Conservation (phyloP, 2,797 vertebrate genomes). For the Natrix natrix region DNA sequence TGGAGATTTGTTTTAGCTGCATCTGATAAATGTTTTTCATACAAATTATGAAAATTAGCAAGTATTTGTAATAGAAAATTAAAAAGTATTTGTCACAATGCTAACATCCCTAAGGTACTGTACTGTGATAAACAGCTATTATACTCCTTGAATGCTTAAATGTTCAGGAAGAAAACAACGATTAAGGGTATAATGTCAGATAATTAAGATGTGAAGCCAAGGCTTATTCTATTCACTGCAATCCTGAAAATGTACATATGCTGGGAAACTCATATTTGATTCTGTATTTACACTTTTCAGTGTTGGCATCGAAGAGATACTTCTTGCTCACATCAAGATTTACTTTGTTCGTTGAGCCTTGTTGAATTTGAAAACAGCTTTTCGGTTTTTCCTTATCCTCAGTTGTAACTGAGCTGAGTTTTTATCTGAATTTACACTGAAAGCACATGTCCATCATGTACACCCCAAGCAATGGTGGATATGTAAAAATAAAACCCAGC, state of each 20-base stretch:
- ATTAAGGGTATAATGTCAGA: background rate
- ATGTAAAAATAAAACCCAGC: background rate
- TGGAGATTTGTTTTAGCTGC: background rate
- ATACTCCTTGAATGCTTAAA: background rate
- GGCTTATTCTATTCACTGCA: background rate
- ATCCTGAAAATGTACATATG: no score
- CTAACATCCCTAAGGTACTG: background rate
- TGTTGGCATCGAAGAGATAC: background rate
- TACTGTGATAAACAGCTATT: background rate
- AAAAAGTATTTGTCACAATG: background rate
- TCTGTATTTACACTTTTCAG: background rate
- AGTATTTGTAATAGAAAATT: background rate
- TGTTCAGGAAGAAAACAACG: background rate
- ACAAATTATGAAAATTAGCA: background rate
- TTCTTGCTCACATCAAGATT: background rate
- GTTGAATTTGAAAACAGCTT: background rate
- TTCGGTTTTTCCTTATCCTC: background rate
- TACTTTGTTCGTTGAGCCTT: background rate
- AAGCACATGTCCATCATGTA: background rate
- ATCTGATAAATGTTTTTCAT: background rate
- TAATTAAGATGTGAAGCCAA: background rate
- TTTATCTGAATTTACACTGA: background rate
- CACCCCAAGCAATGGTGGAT: background rate
- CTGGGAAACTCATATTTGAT: background rate
- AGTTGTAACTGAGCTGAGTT: background rate